Evolutionary conservation across 2,113 vertebrate genomes (phyloP).

Genomic region (Rafetus swinhoei): DNA sequence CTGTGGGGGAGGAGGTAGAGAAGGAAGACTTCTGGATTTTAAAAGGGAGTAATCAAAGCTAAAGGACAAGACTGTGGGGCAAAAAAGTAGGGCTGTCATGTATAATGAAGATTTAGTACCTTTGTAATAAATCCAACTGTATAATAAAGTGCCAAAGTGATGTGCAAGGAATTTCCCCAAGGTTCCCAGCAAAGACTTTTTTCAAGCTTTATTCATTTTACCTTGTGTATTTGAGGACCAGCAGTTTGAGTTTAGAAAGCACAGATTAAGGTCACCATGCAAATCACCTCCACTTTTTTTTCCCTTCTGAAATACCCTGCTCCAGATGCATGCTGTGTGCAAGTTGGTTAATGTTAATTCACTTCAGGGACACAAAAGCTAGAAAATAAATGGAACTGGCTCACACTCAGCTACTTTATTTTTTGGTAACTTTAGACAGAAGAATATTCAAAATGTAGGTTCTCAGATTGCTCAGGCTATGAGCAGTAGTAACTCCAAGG

Average conservation of each 20-base stretch:
- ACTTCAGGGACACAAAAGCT: conserved; percentile 63
- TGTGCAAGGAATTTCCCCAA: conserved; percentile 68
- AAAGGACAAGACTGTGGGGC: conserved; percentile 33
- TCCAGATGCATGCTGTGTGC: not conserved
- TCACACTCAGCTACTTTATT: conserved; percentile 46
- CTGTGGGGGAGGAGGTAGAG: accelerated
- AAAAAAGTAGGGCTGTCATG: conserved; percentile 51
- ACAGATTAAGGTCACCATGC: conserved; percentile 61
- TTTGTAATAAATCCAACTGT: conserved; percentile 77
- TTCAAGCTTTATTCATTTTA: conserved; percentile 57
- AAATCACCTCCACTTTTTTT: conserved; percentile 36
- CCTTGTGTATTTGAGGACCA: conserved; percentile 67
- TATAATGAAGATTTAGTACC: conserved; percentile 79
- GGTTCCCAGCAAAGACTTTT: conserved; percentile 53
- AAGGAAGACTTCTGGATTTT: conserved; percentile 36
- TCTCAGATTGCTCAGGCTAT: conserved; percentile 34
- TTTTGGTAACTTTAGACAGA: conserved; percentile 35
- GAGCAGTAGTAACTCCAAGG: not conserved
- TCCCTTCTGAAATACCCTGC: conserved; percentile 12
- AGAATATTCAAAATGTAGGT: conserved; percentile 45
- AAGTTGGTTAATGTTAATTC: conserved; percentile 53
- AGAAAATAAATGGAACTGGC: conserved; percentile 62
- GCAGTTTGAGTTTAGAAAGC: conserved; percentile 55
- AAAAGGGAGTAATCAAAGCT: conserved; percentile 21
- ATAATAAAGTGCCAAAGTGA: conserved; percentile 63